These are phyloP conservation scores for Bothrops jararaca DNA, from an alignment of 2,113 vertebrate genomes.

Conservation along the genomic window DNA sequence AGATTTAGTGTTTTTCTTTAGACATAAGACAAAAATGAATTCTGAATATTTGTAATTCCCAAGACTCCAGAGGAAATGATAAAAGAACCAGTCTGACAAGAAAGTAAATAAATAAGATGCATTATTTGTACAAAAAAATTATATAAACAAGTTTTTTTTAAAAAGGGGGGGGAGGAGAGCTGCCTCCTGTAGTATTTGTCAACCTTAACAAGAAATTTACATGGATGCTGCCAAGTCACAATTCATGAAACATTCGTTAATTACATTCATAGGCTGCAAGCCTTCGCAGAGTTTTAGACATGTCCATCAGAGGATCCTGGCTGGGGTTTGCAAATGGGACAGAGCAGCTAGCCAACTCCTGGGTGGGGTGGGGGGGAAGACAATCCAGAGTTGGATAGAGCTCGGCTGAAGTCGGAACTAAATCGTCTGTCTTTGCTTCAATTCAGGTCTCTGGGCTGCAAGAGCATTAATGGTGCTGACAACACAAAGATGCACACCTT, in stretches of 20 bases:
- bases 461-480: neutral
- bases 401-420: neutral
- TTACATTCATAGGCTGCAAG: slow-evolving; percentile 55
- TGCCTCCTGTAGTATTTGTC: slow-evolving; percentile 61
- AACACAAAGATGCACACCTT: neutral
- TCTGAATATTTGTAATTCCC: neutral
- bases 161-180: slow-evolving; percentile 47
- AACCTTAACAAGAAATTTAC: slow-evolving; percentile 42
- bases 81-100: slow-evolving; percentile 56
- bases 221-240: slow-evolving; percentile 49
- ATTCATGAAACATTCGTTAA: slow-evolving; percentile 67
- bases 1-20: neutral
- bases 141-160: slow-evolving; percentile 68
- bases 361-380: no score
- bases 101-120: slow-evolving; percentile 71
- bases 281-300: slow-evolving; percentile 3
- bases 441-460: neutral
- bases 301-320: neutral
- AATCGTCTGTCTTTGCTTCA: neutral
- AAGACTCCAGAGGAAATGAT: slow-evolving; percentile 37
- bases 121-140: slow-evolving; percentile 72
- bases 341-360: neutral
- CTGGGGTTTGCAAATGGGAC: neutral
- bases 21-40: neutral
- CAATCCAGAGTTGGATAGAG: neutral